phyloP scores from a whole-genome alignment of 2,888 invertebrate genomes.

The Icerya purchasi region DNA sequence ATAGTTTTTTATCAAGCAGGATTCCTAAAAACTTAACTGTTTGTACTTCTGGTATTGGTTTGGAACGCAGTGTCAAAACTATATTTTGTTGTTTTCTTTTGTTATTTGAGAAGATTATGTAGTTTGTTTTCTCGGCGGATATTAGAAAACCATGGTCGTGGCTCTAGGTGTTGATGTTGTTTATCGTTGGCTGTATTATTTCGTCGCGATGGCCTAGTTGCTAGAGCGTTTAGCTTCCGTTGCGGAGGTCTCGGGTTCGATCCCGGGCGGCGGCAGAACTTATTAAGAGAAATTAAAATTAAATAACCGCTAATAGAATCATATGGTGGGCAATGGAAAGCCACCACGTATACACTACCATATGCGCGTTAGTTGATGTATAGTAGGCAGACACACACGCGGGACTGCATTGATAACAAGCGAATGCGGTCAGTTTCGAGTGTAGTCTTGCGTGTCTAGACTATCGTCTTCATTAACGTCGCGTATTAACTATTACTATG shows the following conservation, averaged over 20 bases:
- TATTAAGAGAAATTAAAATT: neutral
- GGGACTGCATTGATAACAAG: neutral
- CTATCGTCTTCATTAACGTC: neutral
- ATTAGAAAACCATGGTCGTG: too few relatives aligned
- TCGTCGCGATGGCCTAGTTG: neutral
- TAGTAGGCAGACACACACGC: neutral
- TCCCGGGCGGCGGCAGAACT: neutral
- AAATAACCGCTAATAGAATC: neutral
- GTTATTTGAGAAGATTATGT: too few relatives aligned
- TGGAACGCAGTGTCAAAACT: too few relatives aligned
- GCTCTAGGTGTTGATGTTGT: too few relatives aligned
- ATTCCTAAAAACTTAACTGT: too few relatives aligned
- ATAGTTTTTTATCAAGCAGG: too few relatives aligned
- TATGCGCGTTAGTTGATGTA: neutral
- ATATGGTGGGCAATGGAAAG: neutral
- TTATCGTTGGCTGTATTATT: too few relatives aligned
- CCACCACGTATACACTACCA: neutral
- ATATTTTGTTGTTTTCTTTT: too few relatives aligned
- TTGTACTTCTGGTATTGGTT: too few relatives aligned
- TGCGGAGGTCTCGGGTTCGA: neutral
- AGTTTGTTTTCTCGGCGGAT: too few relatives aligned
- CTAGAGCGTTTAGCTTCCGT: neutral
- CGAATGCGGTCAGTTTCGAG: neutral
- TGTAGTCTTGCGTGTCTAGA: neutral
- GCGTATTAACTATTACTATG: too few relatives aligned